phyloP scores from a whole-genome alignment of 2,113 vertebrate genomes.

The Alouatta palliata region DNA sequence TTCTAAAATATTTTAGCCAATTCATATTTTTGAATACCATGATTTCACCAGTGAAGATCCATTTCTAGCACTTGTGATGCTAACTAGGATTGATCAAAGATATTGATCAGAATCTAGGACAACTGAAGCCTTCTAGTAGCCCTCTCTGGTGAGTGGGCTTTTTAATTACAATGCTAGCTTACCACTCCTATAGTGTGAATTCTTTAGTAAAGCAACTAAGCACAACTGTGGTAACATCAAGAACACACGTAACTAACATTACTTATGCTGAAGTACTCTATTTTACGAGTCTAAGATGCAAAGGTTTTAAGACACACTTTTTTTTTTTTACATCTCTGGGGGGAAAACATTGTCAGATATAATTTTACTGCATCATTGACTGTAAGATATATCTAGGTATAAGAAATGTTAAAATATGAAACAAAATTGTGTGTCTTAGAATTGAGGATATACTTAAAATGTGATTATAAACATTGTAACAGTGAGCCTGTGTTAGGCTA shows the following conservation, averaged over 20 bases:
- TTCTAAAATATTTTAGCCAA: neutral
- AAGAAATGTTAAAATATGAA: neutral
- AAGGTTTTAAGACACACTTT: neutral
- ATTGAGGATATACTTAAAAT: neutral
- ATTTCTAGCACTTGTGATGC: constrained; percentile 15
- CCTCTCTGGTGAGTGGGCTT: neutral
- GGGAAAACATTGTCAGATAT: neutral
- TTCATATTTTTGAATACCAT: neutral
- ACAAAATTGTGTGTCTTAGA: neutral
- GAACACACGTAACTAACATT: neutral
- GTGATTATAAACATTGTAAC: neutral
- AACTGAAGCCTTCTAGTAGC: neutral
- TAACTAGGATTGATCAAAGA: constrained; percentile 9
- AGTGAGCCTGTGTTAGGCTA: neutral
- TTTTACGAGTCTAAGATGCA: neutral
- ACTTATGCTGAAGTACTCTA: neutral
- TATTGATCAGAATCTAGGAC: neutral
- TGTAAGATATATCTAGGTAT: neutral
- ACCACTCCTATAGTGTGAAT: neutral
- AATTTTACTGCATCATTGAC: neutral
- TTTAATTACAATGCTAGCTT: neutral
- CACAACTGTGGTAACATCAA: neutral
- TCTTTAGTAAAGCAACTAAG: neutral
- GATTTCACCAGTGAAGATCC: neutral
- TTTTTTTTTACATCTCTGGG: neutral